Conservation (phyloP, 2,888 invertebrate species). For the Adelphocoris suturalis region DNA sequence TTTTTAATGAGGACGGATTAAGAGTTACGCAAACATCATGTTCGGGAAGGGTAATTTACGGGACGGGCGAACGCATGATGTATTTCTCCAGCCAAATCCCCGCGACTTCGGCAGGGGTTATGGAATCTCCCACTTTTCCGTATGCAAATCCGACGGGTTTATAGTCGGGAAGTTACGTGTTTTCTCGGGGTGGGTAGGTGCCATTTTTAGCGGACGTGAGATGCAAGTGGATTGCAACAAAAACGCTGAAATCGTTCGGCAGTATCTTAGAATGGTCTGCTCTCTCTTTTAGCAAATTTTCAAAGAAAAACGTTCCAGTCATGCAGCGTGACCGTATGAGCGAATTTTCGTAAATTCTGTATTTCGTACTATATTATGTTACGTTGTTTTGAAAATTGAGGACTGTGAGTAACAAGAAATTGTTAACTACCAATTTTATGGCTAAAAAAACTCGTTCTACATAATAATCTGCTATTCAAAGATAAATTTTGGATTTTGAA, state of each 20-base stretch:
- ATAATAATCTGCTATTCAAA: too few relatives aligned
- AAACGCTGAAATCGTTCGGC: background rate
- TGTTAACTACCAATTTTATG: too few relatives aligned
- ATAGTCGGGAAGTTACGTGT: background rate
- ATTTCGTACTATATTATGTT: too few relatives aligned
- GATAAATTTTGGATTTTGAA: too few relatives aligned
- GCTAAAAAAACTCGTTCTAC: too few relatives aligned
- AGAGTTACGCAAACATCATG: background rate
- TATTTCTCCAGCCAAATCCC: background rate
- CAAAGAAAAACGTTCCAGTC: too few relatives aligned
- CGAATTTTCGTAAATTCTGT: too few relatives aligned
- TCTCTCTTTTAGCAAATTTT: background rate
- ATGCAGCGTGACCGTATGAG: too few relatives aligned
- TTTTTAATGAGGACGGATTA: background rate
- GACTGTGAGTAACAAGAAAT: too few relatives aligned
- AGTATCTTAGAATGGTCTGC: background rate
- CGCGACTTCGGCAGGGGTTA: background rate
- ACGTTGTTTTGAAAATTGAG: too few relatives aligned
- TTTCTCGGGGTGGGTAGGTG: background rate
- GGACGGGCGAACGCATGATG: background rate
- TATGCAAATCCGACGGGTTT: slow-evolving; percentile 20
- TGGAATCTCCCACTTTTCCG: background rate
- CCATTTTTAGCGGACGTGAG: background rate
- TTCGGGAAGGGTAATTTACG: background rate
- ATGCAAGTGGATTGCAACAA: background rate